A percentile compares a stretch with the other conserved stretches of the same genome.
Conservation (phyloP, 2,113 vertebrate genomes). For the Alosa alosa region DNA sequence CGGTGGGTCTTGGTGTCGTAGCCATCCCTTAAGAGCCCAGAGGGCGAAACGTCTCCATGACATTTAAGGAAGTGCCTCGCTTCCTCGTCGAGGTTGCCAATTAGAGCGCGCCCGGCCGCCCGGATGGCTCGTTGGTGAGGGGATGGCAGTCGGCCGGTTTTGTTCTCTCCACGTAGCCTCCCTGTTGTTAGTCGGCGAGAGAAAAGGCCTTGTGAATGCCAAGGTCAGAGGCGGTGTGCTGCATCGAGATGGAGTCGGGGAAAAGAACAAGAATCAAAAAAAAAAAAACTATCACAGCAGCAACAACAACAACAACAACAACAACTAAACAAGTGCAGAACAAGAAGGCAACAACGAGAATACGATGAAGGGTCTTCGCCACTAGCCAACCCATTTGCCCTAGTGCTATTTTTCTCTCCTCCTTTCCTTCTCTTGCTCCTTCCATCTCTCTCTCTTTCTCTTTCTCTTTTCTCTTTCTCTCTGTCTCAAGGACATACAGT, state of each 20-base stretch:
- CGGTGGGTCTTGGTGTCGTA: neutral
- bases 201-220: constrained; percentile 20
- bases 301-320: neutral
- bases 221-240: constrained; percentile 38
- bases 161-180: neutral
- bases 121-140: neutral
- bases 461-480: constrained; percentile 23
- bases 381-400: neutral
- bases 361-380: neutral
- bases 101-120: constrained; percentile 43
- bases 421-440: neutral
- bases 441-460: constrained; percentile 8
- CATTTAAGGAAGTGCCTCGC: constrained; percentile 40
- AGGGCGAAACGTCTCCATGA: constrained; percentile 52
- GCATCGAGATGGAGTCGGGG: constrained; percentile 27
- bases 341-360: neutral
- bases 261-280: neutral
- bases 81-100: constrained; percentile 49
- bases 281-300: no score
- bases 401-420: neutral
- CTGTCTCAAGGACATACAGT: constrained; percentile 54
- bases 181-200: neutral
- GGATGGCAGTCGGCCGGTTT: neutral
- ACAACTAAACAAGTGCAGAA: constrained; percentile 24
- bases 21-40: neutral